A percentile compares a stretch with the other conserved stretches of the same genome.
Evolutionary conservation across 2,888 invertebrate genomes (phyloP).

Genomic region (Didymodactylos carnosus): DNA sequence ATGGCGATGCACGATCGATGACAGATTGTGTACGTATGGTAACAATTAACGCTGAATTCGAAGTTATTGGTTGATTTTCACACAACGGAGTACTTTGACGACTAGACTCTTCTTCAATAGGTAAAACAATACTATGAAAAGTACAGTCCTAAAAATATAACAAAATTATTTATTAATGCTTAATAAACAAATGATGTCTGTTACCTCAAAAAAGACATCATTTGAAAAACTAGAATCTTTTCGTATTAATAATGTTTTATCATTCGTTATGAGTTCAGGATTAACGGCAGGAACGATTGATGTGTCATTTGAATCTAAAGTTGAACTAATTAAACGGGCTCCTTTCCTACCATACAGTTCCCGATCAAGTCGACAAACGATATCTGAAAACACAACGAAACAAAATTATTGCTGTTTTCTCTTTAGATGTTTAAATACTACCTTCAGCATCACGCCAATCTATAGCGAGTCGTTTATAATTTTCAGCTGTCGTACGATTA

Average conservation of each 20-base stretch:
- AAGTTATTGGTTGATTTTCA: not conserved
- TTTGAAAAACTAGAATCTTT: conserved; percentile 37
- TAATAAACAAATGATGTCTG: conserved; percentile 7
- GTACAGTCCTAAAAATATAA: not conserved
- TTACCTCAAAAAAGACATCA: conserved; percentile 36
- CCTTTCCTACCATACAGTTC: too few species aligned
- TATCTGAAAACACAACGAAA: too few species aligned
- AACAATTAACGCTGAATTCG: not conserved
- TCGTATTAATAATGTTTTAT: conserved; percentile 17
- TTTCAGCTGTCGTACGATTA: conserved; percentile 41
- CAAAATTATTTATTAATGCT: not conserved
- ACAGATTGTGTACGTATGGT: not conserved
- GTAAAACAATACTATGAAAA: conserved; percentile 22
- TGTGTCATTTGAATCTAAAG: not conserved
- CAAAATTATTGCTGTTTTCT: too few species aligned
- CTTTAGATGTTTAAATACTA: not conserved
- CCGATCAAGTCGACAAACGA: too few species aligned
- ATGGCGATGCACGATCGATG: not conserved
- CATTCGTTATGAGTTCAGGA: not conserved
- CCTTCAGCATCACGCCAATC: conserved; percentile 82
- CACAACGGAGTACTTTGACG: too few species aligned
- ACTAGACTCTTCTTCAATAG: conserved; percentile 22
- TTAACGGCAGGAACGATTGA: not conserved
- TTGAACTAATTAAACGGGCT: too few species aligned
- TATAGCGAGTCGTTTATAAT: conserved; percentile 72